Base-by-base conservation (phyloP, 2,113 vertebrate genomes). In the Microcebus tavaratra region DNA sequence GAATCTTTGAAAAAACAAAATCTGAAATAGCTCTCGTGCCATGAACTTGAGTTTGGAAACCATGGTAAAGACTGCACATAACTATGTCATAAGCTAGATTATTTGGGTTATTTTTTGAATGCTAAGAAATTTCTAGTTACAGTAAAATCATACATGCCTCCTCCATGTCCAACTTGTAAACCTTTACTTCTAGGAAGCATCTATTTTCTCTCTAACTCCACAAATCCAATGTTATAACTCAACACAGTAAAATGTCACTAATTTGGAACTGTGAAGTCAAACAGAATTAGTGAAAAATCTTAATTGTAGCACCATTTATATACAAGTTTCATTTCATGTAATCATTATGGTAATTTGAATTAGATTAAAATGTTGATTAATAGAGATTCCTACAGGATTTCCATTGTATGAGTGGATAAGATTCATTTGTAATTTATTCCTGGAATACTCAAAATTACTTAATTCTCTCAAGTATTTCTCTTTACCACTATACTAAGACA, bases 201-300 rank as follows among this genome's bases (percentile, higher is more conserved):
- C 25, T 81, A 59, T 68, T 86, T 85, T 57, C 45, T 90, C 70
- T 20, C 17, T 99, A 99, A 94, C 99, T 99, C 92, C 99, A 98
- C 98, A 99, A 99, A 98, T 99, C 99, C 92, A 99, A 97, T 80
- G 99, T 99, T 97, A 99, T 99, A 97, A 99, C 99, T 85, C 99
- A 67, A 75, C 13, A 61, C 7, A 42, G 29, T 63, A 63, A 79
- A 63, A 73, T 13, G 25, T 17, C n/a, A 95, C 36, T 70, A 67
- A 92, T 78, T 76, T 75, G 48, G 18, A 92, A 92, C 15, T 50
- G 27, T 76, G 18, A 94, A 59, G 10, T 65, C 76, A 82, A 81
- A 76, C 6, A 45, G 67, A 93, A 91, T 55, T 85, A 87, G 68
- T 68, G 29, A 8, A 53, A 86, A 76, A 31, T 61, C 73, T 93